Evolutionary conservation across 2,888 invertebrate species (phyloP).

Genomic region (Eugnorisma glareosa): DNA sequence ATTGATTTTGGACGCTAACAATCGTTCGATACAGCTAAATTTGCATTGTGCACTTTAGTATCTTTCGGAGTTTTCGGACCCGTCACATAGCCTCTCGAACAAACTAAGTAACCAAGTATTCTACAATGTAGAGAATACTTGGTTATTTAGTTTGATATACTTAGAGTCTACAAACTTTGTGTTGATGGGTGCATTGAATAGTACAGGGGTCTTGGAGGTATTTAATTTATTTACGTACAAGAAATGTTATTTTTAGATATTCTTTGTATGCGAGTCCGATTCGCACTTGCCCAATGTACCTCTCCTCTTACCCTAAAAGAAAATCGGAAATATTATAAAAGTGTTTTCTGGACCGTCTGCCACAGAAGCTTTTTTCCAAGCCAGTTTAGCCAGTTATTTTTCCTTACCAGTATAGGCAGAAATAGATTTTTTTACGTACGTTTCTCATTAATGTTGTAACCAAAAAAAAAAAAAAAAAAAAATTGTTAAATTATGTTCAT

Average conservation of each 20-base stretch:
- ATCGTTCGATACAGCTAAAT: background rate
- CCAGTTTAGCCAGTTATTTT: background rate
- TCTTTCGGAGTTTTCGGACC: background rate
- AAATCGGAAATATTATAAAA: background rate
- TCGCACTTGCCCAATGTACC: background rate
- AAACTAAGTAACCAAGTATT: no score
- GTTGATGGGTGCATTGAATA: background rate
- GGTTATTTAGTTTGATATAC: background rate
- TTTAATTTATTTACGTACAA: background rate
- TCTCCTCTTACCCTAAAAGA: background rate
- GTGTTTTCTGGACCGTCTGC: background rate
- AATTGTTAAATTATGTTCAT: background rate
- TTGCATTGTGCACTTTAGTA: background rate
- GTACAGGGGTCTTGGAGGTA: background rate
- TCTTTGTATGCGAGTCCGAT: background rate
- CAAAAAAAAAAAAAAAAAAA: no score
- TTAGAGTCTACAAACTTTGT: background rate
- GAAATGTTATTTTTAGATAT: background rate
- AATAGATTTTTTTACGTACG: background rate
- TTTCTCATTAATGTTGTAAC: background rate
- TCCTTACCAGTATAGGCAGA: background rate
- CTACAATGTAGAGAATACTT: no score
- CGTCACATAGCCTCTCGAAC: background rate
- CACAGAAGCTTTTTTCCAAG: background rate
- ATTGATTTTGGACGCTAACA: background rate